Conservation (phyloP, 2,113 vertebrate genomes). For the Myodes glareolus region DNA sequence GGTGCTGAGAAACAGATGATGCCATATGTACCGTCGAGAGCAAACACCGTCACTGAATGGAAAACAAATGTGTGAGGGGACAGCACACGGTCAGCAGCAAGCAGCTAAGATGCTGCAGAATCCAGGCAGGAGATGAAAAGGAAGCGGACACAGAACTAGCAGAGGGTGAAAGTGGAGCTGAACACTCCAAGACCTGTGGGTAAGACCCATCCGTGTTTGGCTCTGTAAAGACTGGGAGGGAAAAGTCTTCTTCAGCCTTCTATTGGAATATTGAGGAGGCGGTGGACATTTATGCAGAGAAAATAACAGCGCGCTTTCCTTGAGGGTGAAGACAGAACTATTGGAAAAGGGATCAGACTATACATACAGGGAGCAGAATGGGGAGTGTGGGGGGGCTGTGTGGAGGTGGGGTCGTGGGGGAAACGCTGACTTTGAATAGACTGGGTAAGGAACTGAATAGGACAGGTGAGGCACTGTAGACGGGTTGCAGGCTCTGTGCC, state of each 20-base stretch:
- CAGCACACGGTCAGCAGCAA: neutral
- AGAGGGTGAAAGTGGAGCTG: neutral
- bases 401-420: too few relatives aligned
- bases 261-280: conserved; percentile 21
- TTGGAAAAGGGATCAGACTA: neutral
- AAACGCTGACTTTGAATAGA: neutral
- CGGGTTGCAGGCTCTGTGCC: neutral
- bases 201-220: neutral
- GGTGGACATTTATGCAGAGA: neutral
- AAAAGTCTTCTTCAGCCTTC: neutral
- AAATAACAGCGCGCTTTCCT: conserved; percentile 12
- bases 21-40: neutral
- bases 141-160: neutral
- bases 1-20: conserved; percentile 32
- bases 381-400: too few relatives aligned
- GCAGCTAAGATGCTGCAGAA: neutral
- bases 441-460: neutral
- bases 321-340: neutral
- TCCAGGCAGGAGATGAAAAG: neutral
- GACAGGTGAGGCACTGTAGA: neutral
- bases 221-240: neutral
- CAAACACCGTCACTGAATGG: neutral
- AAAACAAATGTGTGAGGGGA: neutral
- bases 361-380: neutral
- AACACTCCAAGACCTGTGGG: neutral